Evolutionary conservation across 1,140 invertebrate genomes (phyloP), one percentile per base, ranked within the genome.

Genomic region (Nymphalis io): DNA sequence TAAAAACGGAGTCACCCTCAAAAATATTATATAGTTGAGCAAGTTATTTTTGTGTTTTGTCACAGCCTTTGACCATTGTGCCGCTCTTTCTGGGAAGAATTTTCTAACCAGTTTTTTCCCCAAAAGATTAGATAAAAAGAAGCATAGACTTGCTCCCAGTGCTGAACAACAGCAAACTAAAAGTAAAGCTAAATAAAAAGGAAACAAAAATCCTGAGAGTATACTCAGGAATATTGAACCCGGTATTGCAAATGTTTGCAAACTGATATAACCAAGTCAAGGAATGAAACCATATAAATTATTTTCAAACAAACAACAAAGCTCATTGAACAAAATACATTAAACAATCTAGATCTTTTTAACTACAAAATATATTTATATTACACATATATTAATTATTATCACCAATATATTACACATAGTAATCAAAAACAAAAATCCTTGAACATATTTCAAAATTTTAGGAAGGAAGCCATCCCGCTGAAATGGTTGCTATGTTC

Each of bases 191-290:
- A 98, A 78, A 39, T 95, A 94, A 92, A 99, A 99, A 69, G 97
- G 96, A 86, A 99, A 99, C 2, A 99, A 92, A 93, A 99, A 99
- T 74, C 99, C 99, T 72, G 97, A 98, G 23, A 99, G 92, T 76
- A 99, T 99, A 70, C 98, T 99, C 42, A 99, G 92, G 87, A 99
- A 99, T 84, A 99, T 96, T 38, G 98, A 99, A 75, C 99, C 99
- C 76, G 99, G 99, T 93, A 99, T 99, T 76, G 98, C 99, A 93
- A 99, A 99, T 71, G 99, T 98, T 94, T 99, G 99, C 76, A 99
- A 94, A 92, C 98, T 99, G 87, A 80, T 21, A 11, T 51, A 75
- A 64, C 64, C 11, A 10, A 67, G 72, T 92, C 82, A 85, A 92
- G 87, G 83, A 90, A 79, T 53, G 74, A 62, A 71, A 55, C 8